Conservation (phyloP, 2,888 invertebrate species). For the Spodoptera exigua region DNA sequence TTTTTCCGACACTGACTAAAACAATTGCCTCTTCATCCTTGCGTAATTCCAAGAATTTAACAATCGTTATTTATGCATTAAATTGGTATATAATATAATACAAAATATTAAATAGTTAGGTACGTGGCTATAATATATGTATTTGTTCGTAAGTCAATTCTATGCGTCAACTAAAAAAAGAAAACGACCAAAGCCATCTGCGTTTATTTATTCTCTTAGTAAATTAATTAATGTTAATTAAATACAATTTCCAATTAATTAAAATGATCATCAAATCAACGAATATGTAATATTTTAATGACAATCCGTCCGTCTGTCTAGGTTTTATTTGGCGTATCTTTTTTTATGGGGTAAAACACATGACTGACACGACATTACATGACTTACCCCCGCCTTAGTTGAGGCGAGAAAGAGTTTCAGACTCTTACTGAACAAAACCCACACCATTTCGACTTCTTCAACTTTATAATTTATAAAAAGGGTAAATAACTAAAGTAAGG, state of each 20-base stretch:
- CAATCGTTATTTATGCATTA: conserved; percentile 2
- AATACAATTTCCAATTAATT: conserved; percentile 45
- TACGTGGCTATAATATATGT: conserved; percentile 10
- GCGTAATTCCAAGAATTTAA: conserved; percentile 9
- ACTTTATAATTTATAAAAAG: too few relatives aligned
- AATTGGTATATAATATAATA: too few relatives aligned
- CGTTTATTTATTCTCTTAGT: conserved; percentile 42
- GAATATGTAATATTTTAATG: conserved; percentile 41
- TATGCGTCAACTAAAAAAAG: conserved; percentile 27
- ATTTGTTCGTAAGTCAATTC: conserved; percentile 8
- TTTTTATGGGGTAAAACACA: too few relatives aligned
- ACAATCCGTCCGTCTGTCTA: conserved; percentile 34
- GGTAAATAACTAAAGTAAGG: too few relatives aligned
- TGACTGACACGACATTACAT: too few relatives aligned
- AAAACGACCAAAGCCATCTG: conserved; percentile 19
- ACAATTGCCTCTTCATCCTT: conserved; percentile 3
- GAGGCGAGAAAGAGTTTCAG: too few relatives aligned
- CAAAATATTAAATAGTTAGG: too few relatives aligned
- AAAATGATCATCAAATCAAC: conserved; percentile 36
- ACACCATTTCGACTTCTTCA: too few relatives aligned
- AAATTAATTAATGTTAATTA: conserved; percentile 41
- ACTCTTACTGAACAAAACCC: too few relatives aligned
- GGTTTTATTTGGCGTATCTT: too few relatives aligned
- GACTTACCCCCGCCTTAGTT: too few relatives aligned
- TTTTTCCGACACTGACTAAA: conserved; percentile 9